A percentile compares a stretch with the other conserved stretches of the same genome.
phyloP scores from a whole-genome alignment of 2,797 vertebrate species.

The Gouania willdenowi region DNA sequence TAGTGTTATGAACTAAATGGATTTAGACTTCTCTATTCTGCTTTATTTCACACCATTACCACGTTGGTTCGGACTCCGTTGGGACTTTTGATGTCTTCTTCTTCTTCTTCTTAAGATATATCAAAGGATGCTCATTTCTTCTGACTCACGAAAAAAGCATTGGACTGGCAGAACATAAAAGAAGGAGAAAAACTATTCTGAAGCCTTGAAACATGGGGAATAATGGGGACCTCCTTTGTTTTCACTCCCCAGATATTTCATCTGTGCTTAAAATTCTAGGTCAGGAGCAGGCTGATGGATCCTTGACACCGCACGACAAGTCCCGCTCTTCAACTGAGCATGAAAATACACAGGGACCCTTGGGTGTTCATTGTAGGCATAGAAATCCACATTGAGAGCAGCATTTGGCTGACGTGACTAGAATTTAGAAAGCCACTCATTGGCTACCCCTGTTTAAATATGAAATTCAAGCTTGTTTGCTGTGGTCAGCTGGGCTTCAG shows the following conservation, averaged over 20 bases:
- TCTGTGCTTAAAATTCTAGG: constrained; percentile 55
- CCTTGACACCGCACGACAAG: constrained; percentile 32
- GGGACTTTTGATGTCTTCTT: constrained; percentile 34
- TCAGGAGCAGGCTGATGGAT: constrained; percentile 50
- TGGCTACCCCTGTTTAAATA: too few relatives aligned
- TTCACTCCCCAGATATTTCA: constrained; percentile 47
- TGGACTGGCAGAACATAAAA: constrained; percentile 42
- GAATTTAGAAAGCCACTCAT: too few relatives aligned
- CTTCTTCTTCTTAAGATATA: constrained; percentile 36
- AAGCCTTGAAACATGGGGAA: constrained; percentile 33
- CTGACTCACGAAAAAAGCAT: constrained; percentile 60
- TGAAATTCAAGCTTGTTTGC: too few relatives aligned
- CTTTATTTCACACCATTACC: constrained; percentile 31
- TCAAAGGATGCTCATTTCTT: constrained; percentile 65
- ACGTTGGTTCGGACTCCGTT: constrained; percentile 25
- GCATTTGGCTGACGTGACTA: constrained; percentile 26
- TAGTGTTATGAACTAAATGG: constrained; percentile 9
- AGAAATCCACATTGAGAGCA: constrained; percentile 22
- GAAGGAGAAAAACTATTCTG: constrained; percentile 41
- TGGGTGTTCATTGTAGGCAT: constrained; percentile 38
- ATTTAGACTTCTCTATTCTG: constrained; percentile 22
- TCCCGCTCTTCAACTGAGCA: constrained; percentile 32
- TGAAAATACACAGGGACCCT: constrained; percentile 39
- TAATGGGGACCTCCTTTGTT: constrained; percentile 52
- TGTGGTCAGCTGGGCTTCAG: too few relatives aligned